A percentile compares a stretch with the other conserved stretches of the same genome.
phyloP scores from a whole-genome alignment of 1,140 invertebrate genomes.

The Neodiprion lecontei region DNA sequence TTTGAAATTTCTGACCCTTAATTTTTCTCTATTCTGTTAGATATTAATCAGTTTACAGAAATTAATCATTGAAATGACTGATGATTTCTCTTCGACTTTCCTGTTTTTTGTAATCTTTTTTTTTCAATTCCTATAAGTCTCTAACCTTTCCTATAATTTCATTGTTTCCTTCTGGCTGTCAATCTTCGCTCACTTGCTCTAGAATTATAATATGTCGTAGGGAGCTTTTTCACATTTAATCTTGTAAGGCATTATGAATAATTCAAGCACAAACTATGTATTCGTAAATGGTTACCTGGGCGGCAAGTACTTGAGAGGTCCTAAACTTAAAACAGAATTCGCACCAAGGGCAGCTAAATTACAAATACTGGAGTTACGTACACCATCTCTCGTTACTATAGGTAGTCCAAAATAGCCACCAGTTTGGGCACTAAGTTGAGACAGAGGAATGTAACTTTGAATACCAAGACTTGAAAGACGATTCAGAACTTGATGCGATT shows the following conservation, averaged over 20 bases:
- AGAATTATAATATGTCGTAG: not conserved
- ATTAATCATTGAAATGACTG: too few species aligned
- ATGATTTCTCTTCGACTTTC: too few species aligned
- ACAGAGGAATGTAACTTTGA: conserved; percentile 75
- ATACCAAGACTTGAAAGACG: conserved; percentile 73
- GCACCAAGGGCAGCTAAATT: conserved; percentile 71
- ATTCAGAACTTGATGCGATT: conserved; percentile 68
- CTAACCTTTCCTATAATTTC: not conserved
- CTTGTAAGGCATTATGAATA: not conserved
- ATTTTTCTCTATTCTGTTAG: too few species aligned
- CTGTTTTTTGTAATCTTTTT: not conserved
- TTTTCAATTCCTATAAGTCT: not conserved
- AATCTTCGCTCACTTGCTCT: not conserved
- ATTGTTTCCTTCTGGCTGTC: not conserved
- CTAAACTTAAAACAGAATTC: conserved; percentile 72
- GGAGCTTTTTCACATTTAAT: not conserved
- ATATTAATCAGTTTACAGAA: too few species aligned
- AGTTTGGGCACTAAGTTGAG: conserved; percentile 66
- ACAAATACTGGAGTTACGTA: conserved; percentile 66
- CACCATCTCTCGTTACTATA: conserved; percentile 73
- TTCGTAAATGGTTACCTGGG: conserved; percentile 54
- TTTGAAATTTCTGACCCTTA: too few species aligned
- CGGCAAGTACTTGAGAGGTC: conserved; percentile 71
- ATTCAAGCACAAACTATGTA: not conserved
- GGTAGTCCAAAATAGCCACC: conserved; percentile 75